These are phyloP conservation scores for Macrocentrus cingulum DNA, from an alignment of 1,140 invertebrate species.

Conservation along the genomic window DNA sequence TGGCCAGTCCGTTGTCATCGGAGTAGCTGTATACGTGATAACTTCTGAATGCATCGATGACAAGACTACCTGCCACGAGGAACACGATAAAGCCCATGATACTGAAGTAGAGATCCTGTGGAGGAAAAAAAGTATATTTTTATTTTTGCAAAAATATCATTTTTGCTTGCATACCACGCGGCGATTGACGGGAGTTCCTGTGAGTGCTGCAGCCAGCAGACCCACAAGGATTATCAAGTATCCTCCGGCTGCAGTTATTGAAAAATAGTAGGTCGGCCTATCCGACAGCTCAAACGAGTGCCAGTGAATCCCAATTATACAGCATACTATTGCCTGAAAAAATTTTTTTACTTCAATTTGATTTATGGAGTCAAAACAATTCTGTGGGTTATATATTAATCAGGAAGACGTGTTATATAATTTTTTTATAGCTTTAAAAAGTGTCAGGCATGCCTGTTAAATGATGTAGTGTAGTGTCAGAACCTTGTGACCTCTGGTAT, in stretches of 20 bases:
- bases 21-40: not conserved
- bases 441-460: no score
- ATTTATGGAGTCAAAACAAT: not conserved
- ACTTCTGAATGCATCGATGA: not conserved
- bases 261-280: conserved; percentile 54
- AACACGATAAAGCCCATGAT: conserved; percentile 62
- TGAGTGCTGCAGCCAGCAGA: conserved; percentile 60
- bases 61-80: not conserved
- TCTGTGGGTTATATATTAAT: conserved; percentile 20
- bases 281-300: conserved; percentile 45
- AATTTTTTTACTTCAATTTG: conserved; percentile 7
- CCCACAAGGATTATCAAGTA: conserved; percentile 66
- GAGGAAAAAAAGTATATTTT: conserved; percentile 5
- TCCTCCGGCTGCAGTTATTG: conserved; percentile 62
- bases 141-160: no score
- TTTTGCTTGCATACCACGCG: conserved; percentile 47
- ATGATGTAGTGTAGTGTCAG: no score
- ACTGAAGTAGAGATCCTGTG: conserved; percentile 72
- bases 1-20: not conserved
- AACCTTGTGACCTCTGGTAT: no score
- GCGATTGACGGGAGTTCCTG: conserved; percentile 54
- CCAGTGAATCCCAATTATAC: conserved; percentile 56
- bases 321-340: conserved; percentile 49
- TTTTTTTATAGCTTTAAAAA: no score
- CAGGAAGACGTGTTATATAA: no score